Base-by-base conservation (phyloP, 1,140 invertebrate genomes). In the Nixonia krombeini region DNA sequence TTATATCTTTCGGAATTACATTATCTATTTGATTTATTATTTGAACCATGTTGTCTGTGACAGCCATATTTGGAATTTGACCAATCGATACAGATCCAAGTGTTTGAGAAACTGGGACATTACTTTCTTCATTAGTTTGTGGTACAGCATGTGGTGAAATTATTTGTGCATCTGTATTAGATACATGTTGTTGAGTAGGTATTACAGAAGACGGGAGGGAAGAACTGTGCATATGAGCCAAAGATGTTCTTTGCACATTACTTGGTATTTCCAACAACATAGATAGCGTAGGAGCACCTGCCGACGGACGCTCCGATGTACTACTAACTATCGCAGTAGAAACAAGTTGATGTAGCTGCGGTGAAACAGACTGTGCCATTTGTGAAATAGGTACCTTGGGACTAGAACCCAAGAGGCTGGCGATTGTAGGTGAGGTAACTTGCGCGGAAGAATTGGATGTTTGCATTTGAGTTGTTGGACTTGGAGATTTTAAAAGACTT, bases 401-500 rank as follows among this genome's bases (percentile, higher is more conserved):
- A 59, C 85, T 85, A 0, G 88, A 87, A 44, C 85, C 87, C 17
- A 89, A 74, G 31, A 89, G 75, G 64, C 87, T 88, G 4, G 87
- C 83, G 51, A 89, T 88, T 8, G 87, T 88, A 3, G 87, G 87
- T 28, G 86, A 87, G 1, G 69, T 76, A 1, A 78, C 78, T 52
- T 85, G 82, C 4, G 74, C 76, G 1, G 80, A 74, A 10, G 78
- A 78, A 6, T 75, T 75, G 1, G 84, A 72, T 23, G 80, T 81
- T 61, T 87, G 87, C n/a, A 80, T 70, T 42, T 84, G 81, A 9
- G 78, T 82, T 0, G 81, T 82, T 4, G 82, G 78, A 65, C 77
- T 82, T 0, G 90, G 91, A n/a, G 90, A 93, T 75, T 94, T 93
- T 0, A 96, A 82, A 8, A 95, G 83, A 58, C 92, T 94, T 3